phyloP scores from a whole-genome alignment of 2,113 vertebrate species.

The Callipepla californica region DNA sequence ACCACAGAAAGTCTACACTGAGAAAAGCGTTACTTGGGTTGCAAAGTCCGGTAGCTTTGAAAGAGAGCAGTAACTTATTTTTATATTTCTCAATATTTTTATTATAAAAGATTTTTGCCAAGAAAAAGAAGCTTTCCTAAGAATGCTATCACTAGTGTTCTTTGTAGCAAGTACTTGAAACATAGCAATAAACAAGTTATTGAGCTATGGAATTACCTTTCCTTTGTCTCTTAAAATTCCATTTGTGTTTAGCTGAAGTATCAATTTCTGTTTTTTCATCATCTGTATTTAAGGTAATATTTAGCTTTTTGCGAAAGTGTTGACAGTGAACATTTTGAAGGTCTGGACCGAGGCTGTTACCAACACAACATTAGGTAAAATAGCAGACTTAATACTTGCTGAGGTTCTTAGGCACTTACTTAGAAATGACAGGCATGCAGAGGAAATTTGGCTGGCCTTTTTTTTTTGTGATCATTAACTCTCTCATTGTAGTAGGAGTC shows the following conservation, averaged over 20 bases:
- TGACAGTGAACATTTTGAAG: neutral
- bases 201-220: neutral
- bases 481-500: neutral
- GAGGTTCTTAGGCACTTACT: neutral
- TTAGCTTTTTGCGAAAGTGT: neutral
- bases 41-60: neutral
- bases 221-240: conserved; percentile 12
- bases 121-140: neutral
- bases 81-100: neutral
- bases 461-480: neutral
- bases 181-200: neutral
- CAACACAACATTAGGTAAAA: neutral
- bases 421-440: neutral
- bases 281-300: neutral
- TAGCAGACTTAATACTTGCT: neutral
- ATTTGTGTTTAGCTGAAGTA: neutral
- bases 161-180: neutral
- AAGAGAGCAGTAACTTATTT: neutral
- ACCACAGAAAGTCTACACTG: neutral
- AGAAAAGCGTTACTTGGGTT: neutral
- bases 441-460: neutral
- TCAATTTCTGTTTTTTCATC: neutral
- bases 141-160: neutral
- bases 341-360: neutral
- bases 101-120: neutral